Evolutionary conservation across 2,797 vertebrate species (phyloP).

Genomic region (Poeciliopsis paucimaculata): DNA sequence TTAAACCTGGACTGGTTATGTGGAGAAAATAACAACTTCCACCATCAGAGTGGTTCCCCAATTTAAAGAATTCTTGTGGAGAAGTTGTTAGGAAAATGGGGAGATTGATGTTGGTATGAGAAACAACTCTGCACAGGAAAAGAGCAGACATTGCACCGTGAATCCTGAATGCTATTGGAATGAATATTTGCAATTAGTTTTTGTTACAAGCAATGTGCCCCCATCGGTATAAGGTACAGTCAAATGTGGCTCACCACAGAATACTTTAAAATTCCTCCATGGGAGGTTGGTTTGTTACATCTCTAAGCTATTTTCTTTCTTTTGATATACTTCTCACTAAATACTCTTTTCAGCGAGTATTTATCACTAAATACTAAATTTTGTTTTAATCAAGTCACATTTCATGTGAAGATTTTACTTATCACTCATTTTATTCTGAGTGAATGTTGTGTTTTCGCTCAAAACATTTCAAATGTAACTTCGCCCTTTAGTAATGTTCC

Average conservation of each 20-base stretch:
- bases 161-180: neutral
- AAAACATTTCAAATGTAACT: neutral
- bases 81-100: neutral
- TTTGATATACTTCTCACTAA: neutral
- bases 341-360: too few relatives aligned
- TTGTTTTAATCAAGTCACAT: neutral
- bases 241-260: neutral
- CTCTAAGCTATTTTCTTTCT: neutral
- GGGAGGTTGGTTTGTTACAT: neutral
- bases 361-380: neutral
- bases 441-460: neutral
- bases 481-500: neutral
- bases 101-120: neutral
- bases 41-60: neutral
- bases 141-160: neutral
- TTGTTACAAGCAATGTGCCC: neutral
- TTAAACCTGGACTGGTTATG: neutral
- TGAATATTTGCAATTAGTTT: neutral
- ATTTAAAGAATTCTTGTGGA: neutral
- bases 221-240: neutral
- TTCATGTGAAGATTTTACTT: neutral
- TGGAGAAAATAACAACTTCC: neutral
- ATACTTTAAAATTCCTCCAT: neutral
- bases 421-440: neutral
- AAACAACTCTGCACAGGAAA: neutral